Base-by-base conservation (phyloP, 2,113 vertebrate genomes). In the Semnopithecus entellus region DNA sequence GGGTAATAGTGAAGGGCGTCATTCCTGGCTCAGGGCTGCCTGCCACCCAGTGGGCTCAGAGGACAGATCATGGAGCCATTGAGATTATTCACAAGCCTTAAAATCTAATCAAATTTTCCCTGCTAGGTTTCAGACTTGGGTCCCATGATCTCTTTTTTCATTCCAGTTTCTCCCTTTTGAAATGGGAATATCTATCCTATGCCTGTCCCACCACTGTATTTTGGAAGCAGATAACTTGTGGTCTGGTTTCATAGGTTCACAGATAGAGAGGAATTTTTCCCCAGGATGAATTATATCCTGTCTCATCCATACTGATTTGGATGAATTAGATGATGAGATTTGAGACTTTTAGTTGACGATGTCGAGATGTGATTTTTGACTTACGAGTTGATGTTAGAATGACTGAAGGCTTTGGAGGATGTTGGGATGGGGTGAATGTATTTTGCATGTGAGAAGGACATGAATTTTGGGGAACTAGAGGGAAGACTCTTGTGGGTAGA, bases 51-150 rank as follows among this genome's bases (percentile, higher is more conserved):
- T 72, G 32, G 52, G 59, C 48, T 93, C 80, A 50, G 23, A 83
- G 50, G 25, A 79, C 32, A 84, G n/a, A 93, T 27, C 52, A 78
- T 48, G 2, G 27, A 92, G 50, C 80, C 86, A 72, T 2, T 92
- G 68, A 93, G 43, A 91, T 91, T 94, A 87, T 86, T 93, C 32
- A 66, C 76, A 95, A 83, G 52, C 22, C 48, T 96, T 59, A 86
- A 85, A 92, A 78, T 78, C 45, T 10, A 79, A 72, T 88, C 59
- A 45, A 50, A 85, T 93, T 95, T 95, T 12, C 55, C 43, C 40
- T 64, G 27, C 45, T 90, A 23, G 6, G 0, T 85, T 89, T 92
- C 50, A 57, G 43, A 84, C 45, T 90, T 86, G 68, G 73, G 79
- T 88, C 70, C 75, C 76, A 32, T 52, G 61, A 45, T 52, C 18